phyloP scores from a whole-genome alignment of 2,113 vertebrate species.

The Eulemur macaco region DNA sequence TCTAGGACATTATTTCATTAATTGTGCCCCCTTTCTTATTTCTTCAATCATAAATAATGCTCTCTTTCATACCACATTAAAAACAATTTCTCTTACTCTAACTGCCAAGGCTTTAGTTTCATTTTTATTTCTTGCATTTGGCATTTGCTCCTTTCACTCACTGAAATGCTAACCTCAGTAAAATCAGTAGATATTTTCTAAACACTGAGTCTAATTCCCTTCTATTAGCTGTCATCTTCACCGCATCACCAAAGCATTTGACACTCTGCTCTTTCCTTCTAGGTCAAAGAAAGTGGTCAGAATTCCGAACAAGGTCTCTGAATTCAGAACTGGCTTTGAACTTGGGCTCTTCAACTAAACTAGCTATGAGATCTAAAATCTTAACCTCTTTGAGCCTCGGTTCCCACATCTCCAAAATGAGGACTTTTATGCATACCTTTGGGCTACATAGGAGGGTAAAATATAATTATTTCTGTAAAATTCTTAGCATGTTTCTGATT shows the following conservation, averaged over 20 bases:
- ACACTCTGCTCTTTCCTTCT: neutral
- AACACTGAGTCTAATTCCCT: neutral
- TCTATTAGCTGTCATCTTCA: neutral
- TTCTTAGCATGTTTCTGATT: neutral
- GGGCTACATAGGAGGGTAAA: neutral
- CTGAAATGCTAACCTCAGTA: neutral
- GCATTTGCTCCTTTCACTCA: neutral
- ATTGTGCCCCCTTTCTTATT: neutral
- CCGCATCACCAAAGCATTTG: neutral
- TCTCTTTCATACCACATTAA: neutral
- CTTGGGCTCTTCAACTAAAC: neutral
- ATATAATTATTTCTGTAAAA: neutral
- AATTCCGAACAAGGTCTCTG: neutral
- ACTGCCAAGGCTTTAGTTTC: neutral
- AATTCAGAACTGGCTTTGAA: constrained; percentile 8
- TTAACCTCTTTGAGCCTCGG: neutral
- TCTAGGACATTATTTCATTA: neutral
- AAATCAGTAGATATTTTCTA: neutral
- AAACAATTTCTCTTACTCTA: neutral
- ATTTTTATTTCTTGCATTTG: constrained; percentile 18
- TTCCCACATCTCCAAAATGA: neutral
- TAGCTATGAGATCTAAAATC: neutral
- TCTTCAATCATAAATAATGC: neutral
- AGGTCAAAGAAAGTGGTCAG: neutral
- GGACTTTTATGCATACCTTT: neutral